phyloP scores from a whole-genome alignment of 2,888 invertebrate genomes.

The Gortyna flavago region DNA sequence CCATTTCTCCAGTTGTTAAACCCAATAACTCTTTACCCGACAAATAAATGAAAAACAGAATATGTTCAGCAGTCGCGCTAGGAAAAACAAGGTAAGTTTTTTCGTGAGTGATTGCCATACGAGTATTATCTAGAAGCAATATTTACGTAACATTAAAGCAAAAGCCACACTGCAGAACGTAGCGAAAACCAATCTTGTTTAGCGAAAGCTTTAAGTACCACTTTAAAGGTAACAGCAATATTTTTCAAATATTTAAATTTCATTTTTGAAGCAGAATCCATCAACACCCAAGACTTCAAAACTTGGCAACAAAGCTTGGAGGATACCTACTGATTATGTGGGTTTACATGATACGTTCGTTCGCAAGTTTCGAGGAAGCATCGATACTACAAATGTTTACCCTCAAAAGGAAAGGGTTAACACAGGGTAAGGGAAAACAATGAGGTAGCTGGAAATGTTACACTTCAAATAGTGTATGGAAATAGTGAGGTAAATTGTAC shows the following conservation, averaged over 20 bases:
- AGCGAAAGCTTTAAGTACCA: too few species aligned
- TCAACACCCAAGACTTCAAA: background rate
- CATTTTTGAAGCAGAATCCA: background rate
- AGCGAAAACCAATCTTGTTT: background rate
- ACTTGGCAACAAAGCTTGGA: background rate
- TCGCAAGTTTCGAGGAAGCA: background rate
- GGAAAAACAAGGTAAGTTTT: background rate
- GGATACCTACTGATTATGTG: background rate
- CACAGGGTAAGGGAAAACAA: slow-evolving; percentile 17
- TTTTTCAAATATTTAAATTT: too few species aligned
- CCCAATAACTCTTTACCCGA: background rate
- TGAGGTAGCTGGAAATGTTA: slow-evolving; percentile 24
- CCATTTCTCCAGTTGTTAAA: background rate
- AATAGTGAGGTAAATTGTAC: background rate
- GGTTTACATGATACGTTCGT: slow-evolving; percentile 2
- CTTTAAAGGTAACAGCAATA: background rate
- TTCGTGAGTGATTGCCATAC: background rate
- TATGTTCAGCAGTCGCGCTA: background rate
- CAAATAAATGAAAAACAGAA: background rate
- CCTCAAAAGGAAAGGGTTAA: slow-evolving; percentile 1
- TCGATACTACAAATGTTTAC: slow-evolving; percentile 24
- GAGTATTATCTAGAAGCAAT: too few species aligned
- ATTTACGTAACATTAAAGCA: too few species aligned
- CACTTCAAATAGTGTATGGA: slow-evolving; percentile 31
- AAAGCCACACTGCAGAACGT: background rate